These are phyloP conservation scores for Pseudorhombus dupliciocellatus DNA, from an alignment of 2,113 vertebrate genomes.

Conservation along the genomic window DNA sequence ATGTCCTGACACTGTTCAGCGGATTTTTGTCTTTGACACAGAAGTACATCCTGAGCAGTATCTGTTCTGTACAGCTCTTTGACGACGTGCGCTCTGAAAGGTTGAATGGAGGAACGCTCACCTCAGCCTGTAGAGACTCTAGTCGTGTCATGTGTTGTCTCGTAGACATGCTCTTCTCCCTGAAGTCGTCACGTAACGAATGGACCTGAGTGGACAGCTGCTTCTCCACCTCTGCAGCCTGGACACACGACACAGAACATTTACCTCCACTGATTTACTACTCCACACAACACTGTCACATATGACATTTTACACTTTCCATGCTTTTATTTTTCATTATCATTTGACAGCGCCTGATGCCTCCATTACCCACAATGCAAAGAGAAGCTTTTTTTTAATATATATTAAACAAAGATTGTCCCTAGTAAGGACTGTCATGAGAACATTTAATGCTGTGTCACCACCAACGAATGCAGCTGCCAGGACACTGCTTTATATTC, in stretches of 20 bases:
- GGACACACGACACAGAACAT: constrained; percentile 33
- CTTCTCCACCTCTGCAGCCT: constrained; percentile 95
- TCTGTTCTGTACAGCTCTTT: constrained; percentile 1
- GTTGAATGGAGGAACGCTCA: constrained; percentile 71
- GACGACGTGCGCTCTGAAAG: neutral
- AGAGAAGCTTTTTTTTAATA: neutral
- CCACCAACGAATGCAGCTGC: too few relatives aligned
- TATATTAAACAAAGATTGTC: too few relatives aligned
- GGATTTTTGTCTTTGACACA: neutral
- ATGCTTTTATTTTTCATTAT: too few relatives aligned
- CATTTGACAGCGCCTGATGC: too few relatives aligned
- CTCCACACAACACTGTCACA: neutral
- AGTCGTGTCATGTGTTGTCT: constrained; percentile 94
- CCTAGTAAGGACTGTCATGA: too few relatives aligned
- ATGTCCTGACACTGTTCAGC: neutral
- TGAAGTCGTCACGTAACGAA: constrained; percentile 92
- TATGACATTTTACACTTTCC: too few relatives aligned
- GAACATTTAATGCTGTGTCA: too few relatives aligned
- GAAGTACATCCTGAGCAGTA: neutral
- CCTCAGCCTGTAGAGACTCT: constrained; percentile 94
- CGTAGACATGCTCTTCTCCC: constrained; percentile 93
- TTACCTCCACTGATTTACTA: too few relatives aligned
- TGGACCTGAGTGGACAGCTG: constrained; percentile 96
- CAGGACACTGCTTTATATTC: too few relatives aligned
- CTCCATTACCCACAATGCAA: neutral